These are phyloP conservation scores for Stenoptilia bipunctidactyla DNA, from an alignment of 2,888 invertebrate genomes.

Conservation along the genomic window DNA sequence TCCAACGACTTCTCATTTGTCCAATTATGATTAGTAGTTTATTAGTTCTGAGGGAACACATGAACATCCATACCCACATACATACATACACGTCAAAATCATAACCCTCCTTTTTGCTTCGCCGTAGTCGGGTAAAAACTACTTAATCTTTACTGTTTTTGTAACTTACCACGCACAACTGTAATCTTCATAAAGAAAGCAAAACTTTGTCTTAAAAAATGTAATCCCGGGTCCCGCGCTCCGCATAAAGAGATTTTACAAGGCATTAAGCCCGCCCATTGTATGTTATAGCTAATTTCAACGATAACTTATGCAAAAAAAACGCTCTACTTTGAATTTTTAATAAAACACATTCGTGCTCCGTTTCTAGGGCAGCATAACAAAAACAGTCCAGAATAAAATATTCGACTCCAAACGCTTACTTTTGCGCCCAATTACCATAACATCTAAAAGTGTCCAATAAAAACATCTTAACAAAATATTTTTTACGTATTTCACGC, in stretches of 20 bases:
- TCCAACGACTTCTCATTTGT: too few species aligned
- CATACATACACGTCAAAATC: too few species aligned
- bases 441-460: background rate
- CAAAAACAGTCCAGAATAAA: background rate
- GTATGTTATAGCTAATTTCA: constrained; percentile 1
- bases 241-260: background rate
- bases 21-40: too few species aligned
- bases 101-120: too few species aligned
- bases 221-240: background rate
- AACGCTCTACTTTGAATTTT: background rate
- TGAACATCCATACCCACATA: too few species aligned
- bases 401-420: background rate
- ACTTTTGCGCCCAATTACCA: constrained; percentile 1
- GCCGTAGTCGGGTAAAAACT: too few species aligned
- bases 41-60: too few species aligned
- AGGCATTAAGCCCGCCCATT: background rate
- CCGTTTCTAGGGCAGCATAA: background rate
- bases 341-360: background rate
- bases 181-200: too few species aligned
- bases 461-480: constrained; percentile 1
- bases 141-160: too few species aligned
- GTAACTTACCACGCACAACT: too few species aligned
- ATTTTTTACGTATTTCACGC: background rate
- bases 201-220: too few species aligned
- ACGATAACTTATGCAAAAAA: background rate